Conservation (phyloP, 2,113 vertebrate genomes). For the Nibea albiflora region DNA sequence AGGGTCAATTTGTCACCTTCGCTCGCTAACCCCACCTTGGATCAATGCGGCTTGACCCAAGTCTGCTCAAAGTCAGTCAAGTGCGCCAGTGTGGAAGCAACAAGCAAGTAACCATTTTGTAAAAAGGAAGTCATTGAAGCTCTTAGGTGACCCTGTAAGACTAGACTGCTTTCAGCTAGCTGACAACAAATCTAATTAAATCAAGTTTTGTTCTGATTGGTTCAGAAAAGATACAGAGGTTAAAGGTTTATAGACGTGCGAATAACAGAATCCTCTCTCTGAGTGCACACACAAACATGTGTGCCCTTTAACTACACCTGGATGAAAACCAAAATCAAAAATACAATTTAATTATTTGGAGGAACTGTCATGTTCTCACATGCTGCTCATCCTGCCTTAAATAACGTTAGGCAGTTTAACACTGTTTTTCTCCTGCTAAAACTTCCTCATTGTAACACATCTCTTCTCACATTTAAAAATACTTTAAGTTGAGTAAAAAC, state of each 20-base stretch:
- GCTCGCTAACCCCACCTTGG: conserved; percentile 28
- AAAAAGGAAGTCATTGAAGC: not conserved
- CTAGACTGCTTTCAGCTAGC: not conserved
- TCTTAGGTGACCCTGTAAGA: not conserved
- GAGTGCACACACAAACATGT: not conserved
- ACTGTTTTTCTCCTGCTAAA: not conserved
- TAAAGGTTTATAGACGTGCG: not conserved
- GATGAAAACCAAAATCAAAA: not conserved
- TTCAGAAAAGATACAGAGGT: not conserved
- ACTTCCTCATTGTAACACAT: no score
- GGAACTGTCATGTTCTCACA: not conserved
- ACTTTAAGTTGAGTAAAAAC: no score
- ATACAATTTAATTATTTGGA: no score
- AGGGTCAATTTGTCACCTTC: conserved; percentile 69
- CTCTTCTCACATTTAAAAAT: no score
- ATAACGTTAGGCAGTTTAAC: not conserved
- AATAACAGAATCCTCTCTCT: not conserved
- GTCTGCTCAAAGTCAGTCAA: conserved; percentile 43
- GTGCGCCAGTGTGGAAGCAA: conserved; percentile 24
- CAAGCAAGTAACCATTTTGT: not conserved
- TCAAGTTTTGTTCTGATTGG: not conserved
- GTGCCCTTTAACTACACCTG: not conserved
- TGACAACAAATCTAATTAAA: not conserved
- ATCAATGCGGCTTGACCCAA: conserved; percentile 67
- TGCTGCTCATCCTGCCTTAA: not conserved